Percentiles rank a stretch among this genome's conserved stretches.
Conservation (phyloP, 1,140 invertebrate species). For the Manduca sexta region DNA sequence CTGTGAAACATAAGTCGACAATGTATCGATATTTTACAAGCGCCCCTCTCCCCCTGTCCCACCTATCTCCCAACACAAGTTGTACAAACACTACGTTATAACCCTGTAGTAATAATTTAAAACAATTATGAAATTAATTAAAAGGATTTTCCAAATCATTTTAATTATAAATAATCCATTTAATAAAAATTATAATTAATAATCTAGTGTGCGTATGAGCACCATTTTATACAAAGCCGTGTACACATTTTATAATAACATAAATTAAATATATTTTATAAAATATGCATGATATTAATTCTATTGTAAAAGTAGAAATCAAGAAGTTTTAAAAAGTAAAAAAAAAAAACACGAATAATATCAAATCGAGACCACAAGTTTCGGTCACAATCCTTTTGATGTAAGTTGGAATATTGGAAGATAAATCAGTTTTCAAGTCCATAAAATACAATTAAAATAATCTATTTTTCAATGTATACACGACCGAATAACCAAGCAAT, state of each 20-base stretch:
- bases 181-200: slow-evolving; percentile 8
- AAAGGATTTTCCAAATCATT: not conserved
- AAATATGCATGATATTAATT: no score
- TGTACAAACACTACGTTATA: not conserved
- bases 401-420: not conserved
- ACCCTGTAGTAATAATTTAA: slow-evolving; percentile 9
- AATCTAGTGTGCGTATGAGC: slow-evolving; percentile 14
- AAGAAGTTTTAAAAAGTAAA: not conserved
- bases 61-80: no score
- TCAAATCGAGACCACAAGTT: not conserved
- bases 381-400: not conserved
- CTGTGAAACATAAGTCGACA: no score
- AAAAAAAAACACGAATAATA: not conserved
- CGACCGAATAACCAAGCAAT: slow-evolving; percentile 6
- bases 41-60: no score
- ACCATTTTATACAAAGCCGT: slow-evolving; percentile 7
- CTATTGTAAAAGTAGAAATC: not conserved
- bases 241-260: no score
- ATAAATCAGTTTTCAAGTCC: no score
- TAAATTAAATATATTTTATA: no score
- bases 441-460: no score
- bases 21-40: no score
- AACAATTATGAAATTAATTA: slow-evolving; percentile 1
- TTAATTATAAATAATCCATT: slow-evolving; percentile 12
- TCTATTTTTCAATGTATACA: slow-evolving; percentile 3